phyloP scores from a whole-genome alignment of 2,888 invertebrate species.

The Prosopocoilus inquinatus region DNA sequence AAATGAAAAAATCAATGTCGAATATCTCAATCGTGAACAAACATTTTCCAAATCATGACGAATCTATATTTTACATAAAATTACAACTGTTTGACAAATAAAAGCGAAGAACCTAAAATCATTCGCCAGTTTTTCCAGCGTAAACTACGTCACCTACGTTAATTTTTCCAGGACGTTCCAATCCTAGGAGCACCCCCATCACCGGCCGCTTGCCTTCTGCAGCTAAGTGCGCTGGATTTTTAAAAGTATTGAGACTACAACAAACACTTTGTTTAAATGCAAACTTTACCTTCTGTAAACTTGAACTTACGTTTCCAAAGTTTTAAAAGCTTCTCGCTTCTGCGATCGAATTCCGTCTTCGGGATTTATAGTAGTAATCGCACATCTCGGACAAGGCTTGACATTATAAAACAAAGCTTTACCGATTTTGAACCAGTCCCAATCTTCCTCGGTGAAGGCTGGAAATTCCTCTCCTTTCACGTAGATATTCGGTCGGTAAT shows the following conservation, averaged over 20 bases:
- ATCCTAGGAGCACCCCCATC: not conserved
- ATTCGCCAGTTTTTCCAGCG: not conserved
- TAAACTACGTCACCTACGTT: not conserved
- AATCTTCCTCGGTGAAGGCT: conserved; percentile 56
- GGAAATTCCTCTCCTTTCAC: conserved; percentile 47
- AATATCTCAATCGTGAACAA: too few relatives aligned
- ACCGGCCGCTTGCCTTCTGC: conserved; percentile 3
- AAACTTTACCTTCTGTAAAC: not conserved
- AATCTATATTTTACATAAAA: too few relatives aligned
- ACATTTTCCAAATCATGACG: too few relatives aligned
- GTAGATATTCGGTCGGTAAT: conserved; percentile 60
- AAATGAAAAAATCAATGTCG: too few relatives aligned
- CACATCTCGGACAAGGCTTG: conserved; percentile 59
- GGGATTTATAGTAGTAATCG: conserved; percentile 51
- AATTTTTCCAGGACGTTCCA: not conserved
- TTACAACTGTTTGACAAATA: too few relatives aligned
- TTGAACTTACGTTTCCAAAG: conserved; percentile 52
- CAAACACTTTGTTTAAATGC: too few relatives aligned
- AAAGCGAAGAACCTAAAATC: too few relatives aligned
- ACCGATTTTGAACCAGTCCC: conserved; percentile 60
- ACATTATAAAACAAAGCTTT: conserved; percentile 52
- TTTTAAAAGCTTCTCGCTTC: conserved; percentile 54
- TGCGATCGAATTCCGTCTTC: conserved; percentile 49
- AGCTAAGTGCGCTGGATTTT: not conserved
- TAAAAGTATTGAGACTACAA: conserved; percentile 1